These are phyloP conservation scores for Pocota personata DNA, from an alignment of 2,888 invertebrate genomes.

Conservation along the genomic window DNA sequence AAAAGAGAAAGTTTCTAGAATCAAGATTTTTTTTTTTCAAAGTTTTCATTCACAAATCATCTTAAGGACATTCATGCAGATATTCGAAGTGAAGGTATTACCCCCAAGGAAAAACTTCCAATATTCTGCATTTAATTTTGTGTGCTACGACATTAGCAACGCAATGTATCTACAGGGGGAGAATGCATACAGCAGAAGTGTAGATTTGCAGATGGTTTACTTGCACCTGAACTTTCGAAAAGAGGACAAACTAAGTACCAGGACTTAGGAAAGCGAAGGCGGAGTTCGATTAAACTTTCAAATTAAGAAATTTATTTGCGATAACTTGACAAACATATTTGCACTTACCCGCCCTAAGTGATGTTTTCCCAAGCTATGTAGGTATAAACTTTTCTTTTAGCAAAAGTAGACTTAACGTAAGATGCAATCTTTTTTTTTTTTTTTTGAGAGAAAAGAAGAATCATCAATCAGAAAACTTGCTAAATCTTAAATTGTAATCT, in stretches of 20 bases:
- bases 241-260: not conserved
- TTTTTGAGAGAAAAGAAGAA: not conserved
- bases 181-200: conserved; percentile 7
- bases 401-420: not conserved
- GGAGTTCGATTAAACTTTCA: conserved; percentile 59
- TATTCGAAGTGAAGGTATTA: conserved; percentile 37
- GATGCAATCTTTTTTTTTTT: not conserved
- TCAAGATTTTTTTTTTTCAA: conserved; percentile 24
- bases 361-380: not conserved
- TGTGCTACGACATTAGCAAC: not conserved
- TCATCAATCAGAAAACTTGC: conserved; percentile 50
- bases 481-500: conserved; percentile 43
- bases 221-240: not conserved
- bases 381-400: conserved; percentile 41
- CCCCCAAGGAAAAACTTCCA: conserved; percentile 34
- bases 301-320: conserved; percentile 66
- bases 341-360: not conserved
- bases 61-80: conserved; percentile 62
- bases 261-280: not conserved
- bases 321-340: conserved; percentile 49
- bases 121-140: conserved; percentile 45
- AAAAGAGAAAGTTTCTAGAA: conserved; percentile 50
- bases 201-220: conserved; percentile 30
- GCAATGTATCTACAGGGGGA: not conserved
- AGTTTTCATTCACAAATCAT: conserved; percentile 54